Evolutionary conservation across 2,113 vertebrate genomes (phyloP), one percentile per base, ranked within the genome.

Genomic region (Pseudonaja textilis): DNA sequence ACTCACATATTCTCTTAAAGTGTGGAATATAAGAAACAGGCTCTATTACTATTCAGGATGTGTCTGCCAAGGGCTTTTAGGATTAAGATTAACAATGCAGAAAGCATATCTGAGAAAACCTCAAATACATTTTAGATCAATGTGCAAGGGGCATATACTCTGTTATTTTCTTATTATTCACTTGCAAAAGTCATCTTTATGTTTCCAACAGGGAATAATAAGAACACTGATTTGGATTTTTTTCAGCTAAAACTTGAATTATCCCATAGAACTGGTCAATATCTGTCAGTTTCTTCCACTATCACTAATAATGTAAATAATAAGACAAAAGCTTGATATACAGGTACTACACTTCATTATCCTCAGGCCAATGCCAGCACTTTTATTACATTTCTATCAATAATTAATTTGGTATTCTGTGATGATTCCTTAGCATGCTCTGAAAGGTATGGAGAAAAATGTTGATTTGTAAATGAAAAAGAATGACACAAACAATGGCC

Each of bases 131-230:
- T 57, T 86, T 93, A 39, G 0, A 2, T 12, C 69, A 94, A 81
- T n/a, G 92, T 23, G 85, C n/a, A 54, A 91, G 22, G 34, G 64
- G 34, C 29, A 81, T 5, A 74, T 14, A 25, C 87, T 22, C 54
- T 57, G 25, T 81, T 81, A 39, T 42, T 93, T 34, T n/a, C 52
- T 88, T 39, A 34, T 4, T 26, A 89, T 85, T 91, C 12, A n/a
- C 54, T 57, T 14, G 26, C 55, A 50, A 95, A 95, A 18, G 0
- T 2, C 50, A 0, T 85, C 93, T 92, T 91, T 92, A 23, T 64
- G n/a, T 89, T 89, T 95, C 18, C 39, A 95, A 50, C 0, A 64
- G 8, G 34, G 52, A 91, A 91, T 91, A 23, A n/a, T 39, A 81
- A 86, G 55, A 90, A 87, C 52, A 94, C 81, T 86, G 7, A 1